Conservation (phyloP, 2,888 invertebrate genomes). For the Brachyptera putata region DNA sequence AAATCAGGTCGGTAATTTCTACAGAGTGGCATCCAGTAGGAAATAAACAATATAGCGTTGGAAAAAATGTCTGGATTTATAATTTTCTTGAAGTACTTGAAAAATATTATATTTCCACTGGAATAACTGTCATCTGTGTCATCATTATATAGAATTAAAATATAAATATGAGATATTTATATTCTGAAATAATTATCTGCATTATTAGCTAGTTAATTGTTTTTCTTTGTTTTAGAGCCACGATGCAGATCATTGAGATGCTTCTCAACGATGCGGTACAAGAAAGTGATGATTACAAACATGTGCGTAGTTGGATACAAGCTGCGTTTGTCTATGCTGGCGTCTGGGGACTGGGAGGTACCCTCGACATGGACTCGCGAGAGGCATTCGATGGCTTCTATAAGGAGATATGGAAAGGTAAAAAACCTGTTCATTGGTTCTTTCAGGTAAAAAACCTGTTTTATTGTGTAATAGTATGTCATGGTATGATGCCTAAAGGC, state of each 20-base stretch:
- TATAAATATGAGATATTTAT: too few species aligned
- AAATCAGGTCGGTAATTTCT: too few species aligned
- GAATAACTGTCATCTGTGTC: too few species aligned
- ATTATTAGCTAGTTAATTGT: too few species aligned
- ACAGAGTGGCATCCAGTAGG: too few species aligned
- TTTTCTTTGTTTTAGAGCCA: conserved; percentile 51
- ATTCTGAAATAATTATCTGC: too few species aligned
- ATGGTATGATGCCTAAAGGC: not conserved
- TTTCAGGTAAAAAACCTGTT: conserved; percentile 31
- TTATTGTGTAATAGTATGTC: not conserved
- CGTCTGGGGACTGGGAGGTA: conserved; percentile 83
- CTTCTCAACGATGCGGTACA: conserved; percentile 66
- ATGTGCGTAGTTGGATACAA: conserved; percentile 67
- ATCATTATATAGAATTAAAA: too few species aligned
- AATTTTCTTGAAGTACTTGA: too few species aligned
- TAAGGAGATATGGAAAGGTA: conserved; percentile 40
- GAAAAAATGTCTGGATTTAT: too few species aligned
- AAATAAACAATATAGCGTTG: too few species aligned
- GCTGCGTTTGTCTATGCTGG: conserved; percentile 70
- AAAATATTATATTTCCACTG: too few species aligned
- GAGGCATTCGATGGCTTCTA: conserved; percentile 49
- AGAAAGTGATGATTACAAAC: conserved; percentile 63
- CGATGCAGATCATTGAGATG: conserved; percentile 73
- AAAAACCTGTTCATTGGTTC: not conserved
- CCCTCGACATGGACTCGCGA: conserved; percentile 68